These are phyloP conservation scores for Antitype chi DNA, from an alignment of 2,888 invertebrate genomes.

Conservation along the genomic window DNA sequence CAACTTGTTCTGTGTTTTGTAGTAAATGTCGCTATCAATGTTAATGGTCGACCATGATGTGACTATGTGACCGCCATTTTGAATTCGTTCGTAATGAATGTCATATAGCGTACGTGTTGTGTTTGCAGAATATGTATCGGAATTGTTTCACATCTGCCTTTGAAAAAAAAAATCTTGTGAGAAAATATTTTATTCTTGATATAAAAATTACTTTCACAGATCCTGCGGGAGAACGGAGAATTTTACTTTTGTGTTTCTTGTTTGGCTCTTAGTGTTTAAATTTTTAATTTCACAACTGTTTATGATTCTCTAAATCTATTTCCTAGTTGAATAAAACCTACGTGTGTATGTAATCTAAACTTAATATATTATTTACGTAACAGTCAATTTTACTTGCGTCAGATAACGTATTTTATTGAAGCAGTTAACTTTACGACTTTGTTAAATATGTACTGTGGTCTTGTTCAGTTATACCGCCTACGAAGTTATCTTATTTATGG, in stretches of 20 bases:
- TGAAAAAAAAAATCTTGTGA: background rate
- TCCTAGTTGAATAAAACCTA: background rate
- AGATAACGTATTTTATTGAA: slow-evolving; percentile 81
- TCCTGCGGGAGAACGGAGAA: rapidly evolving
- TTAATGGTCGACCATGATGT: slow-evolving; percentile 35
- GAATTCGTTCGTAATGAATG: slow-evolving; percentile 35
- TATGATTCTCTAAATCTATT: background rate
- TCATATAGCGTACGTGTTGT: slow-evolving; percentile 32
- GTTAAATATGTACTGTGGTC: slow-evolving; percentile 72
- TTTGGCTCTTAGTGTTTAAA: background rate
- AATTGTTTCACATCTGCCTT: slow-evolving; percentile 3
- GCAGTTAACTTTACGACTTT: slow-evolving; percentile 78
- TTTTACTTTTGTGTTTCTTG: rapidly evolving
- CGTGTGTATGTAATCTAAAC: slow-evolving; percentile 34
- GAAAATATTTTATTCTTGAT: background rate
- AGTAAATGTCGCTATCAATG: slow-evolving; percentile 44
- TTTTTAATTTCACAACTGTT: background rate
- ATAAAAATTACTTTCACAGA: background rate
- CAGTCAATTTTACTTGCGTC: slow-evolving; percentile 80
- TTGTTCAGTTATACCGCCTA: slow-evolving; percentile 55
- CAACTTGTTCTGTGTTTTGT: slow-evolving; percentile 39
- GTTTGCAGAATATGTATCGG: slow-evolving; percentile 12
- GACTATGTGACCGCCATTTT: slow-evolving; percentile 47
- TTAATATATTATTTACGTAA: slow-evolving; percentile 73
- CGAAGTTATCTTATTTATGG: slow-evolving; percentile 67